These are phyloP conservation scores for Diaphora mendica DNA, from an alignment of 2,888 invertebrate genomes.

Conservation along the genomic window DNA sequence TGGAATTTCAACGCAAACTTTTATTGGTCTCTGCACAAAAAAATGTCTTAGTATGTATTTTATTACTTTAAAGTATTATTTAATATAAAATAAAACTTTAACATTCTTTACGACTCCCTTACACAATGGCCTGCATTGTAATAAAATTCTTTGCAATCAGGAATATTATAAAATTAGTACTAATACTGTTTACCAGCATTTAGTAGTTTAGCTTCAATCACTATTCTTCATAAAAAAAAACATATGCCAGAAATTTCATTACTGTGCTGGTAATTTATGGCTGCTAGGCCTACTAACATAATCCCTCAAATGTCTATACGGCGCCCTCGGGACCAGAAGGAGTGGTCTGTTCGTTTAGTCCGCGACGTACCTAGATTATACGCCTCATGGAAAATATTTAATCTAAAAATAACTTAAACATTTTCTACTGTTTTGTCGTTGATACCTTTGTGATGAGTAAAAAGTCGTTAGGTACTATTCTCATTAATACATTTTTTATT, in stretches of 20 bases:
- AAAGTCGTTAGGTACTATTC: constrained; percentile 7
- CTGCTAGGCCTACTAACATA: constrained; percentile 21
- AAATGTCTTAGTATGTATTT: neutral
- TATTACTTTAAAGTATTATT: neutral
- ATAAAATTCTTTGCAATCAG: neutral
- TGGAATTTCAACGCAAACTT: neutral
- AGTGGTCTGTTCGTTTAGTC: constrained; percentile 11
- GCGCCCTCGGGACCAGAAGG: constrained; percentile 18
- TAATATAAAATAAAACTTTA: neutral
- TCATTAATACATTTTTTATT: constrained; percentile 2
- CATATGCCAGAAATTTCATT: constrained; percentile 19
- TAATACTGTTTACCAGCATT: neutral
- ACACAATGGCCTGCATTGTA: neutral
- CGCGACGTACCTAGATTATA: constrained; percentile 11
- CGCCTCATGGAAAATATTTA: constrained; percentile 20
- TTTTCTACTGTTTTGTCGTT: constrained; percentile 1
- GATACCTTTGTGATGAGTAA: neutral
- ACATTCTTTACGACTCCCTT: neutral
- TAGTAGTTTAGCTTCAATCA: neutral
- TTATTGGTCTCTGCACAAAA: neutral
- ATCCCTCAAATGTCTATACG: constrained; percentile 23
- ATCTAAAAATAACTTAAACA: constrained; percentile 14
- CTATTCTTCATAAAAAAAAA: constrained; percentile 6
- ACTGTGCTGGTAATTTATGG: constrained; percentile 16
- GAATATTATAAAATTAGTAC: neutral